phyloP scores from a whole-genome alignment of 2,113 vertebrate species.

The Ploceus nigricollis region DNA sequence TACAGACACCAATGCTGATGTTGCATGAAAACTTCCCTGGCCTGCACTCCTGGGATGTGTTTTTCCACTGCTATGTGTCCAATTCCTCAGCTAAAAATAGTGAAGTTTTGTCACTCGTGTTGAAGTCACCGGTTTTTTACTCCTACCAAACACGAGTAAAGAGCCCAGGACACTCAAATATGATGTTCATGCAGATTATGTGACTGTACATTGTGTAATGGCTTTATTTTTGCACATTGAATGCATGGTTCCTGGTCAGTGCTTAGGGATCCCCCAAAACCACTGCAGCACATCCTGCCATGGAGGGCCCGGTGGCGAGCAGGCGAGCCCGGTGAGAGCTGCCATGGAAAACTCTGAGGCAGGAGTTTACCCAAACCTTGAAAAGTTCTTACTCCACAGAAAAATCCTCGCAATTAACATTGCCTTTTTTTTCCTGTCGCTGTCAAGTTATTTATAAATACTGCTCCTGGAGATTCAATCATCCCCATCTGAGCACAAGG shows the following conservation, averaged over 20 bases:
- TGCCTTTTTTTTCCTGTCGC: not conserved
- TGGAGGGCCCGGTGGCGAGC: rapidly evolving
- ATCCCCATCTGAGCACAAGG: not conserved
- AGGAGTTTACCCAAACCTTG: not conserved
- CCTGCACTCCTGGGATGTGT: not conserved
- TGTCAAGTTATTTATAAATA: constrained; percentile 44
- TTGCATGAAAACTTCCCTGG: not conserved
- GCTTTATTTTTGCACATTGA: not conserved
- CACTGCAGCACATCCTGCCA: rapidly evolving
- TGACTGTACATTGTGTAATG: not conserved
- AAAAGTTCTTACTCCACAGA: not conserved
- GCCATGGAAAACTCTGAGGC: not conserved
- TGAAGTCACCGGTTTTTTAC: rapidly evolving
- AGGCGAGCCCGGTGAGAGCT: not conserved
- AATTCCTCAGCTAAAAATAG: not conserved
- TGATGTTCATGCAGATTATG: rapidly evolving
- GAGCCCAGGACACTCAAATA: rapidly evolving
- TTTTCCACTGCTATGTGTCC: rapidly evolving
- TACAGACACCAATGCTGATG: not conserved
- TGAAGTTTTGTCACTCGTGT: not conserved
- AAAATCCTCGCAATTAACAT: not conserved
- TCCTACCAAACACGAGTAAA: not conserved
- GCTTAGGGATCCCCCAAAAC: not conserved
- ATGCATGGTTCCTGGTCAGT: not conserved
- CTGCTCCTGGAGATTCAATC: constrained; percentile 5